Base-by-base conservation (phyloP, 2,888 invertebrate genomes). In the Cryptops parisi region DNA sequence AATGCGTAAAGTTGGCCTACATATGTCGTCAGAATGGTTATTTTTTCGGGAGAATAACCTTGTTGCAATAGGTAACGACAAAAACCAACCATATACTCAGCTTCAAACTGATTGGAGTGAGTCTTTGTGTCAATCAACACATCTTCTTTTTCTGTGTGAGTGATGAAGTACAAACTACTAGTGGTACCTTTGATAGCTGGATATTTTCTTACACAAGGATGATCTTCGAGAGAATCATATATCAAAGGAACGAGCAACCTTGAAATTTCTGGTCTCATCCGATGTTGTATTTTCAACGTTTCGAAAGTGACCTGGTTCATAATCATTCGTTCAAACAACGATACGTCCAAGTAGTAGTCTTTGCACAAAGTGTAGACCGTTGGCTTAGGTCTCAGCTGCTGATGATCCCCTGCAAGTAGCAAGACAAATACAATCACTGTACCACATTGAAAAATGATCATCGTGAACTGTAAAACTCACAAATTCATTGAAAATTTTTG, bases 241-340 rank as follows among this genome's bases (percentile, higher is more conserved):
- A 89, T 79, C 0, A 72, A 65, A 0, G 84, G 84, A 3, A 78
- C 77, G 1, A 76, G 64, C 33, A 58, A 69, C 64, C 64, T 70
- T 61, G 78, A 74, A 58, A 82, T 78, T 61, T 76, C 75, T 0
- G 79, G 77, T 19, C 83, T 71, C 87, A 87, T 87, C 47, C 88
- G 73, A 60, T 85, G 80, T 63, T 90, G 90, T 0, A 74, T 74
- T 17, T 74, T 70, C 0, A 87, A 65, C 19, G 54, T 41, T 1
- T 75, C 70, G 9, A 75, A 78, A 53, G 78, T 76, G 2, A 81
- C 63, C 0, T 78, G 74, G 60, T 82, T 81, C 1, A 74, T 73
- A 1, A 88, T 74, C 76, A 88, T 78, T 6, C 88, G 74, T 63
- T 89, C 88, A 69, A 89, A 89, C 5, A 89, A 72, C 0, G 88